A percentile compares a stretch with the other conserved stretches of the same genome.
These are phyloP conservation scores for Capreolus pygargus DNA, from an alignment of 2,113 vertebrate genomes.

Conservation along the genomic window DNA sequence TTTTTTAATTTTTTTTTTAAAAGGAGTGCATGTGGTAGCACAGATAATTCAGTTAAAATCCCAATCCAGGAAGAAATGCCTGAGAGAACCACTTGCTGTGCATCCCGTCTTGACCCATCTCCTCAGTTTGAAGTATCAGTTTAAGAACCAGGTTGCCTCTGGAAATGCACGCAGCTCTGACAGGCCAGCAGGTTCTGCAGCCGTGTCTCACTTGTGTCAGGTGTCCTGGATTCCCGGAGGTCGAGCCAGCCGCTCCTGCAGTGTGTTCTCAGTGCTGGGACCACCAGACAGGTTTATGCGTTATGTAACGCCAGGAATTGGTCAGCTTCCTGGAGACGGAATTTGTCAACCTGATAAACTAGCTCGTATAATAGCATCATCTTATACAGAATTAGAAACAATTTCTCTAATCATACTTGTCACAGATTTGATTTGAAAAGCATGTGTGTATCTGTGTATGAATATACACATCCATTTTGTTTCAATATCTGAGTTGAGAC, in stretches of 20 bases:
- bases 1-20: background rate
- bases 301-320: conserved; percentile 52
- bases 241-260: background rate
- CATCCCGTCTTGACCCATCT: conserved; percentile 28
- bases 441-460: background rate
- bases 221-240: conserved; percentile 27
- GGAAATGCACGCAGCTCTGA: conserved; percentile 6
- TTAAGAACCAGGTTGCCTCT: conserved; percentile 30
- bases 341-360: conserved; percentile 63
- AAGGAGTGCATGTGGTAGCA: background rate
- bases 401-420: background rate
- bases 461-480: background rate
- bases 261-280: conserved; percentile 20
- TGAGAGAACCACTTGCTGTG: conserved; percentile 30
- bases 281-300: conserved; percentile 39
- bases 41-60: conserved; percentile 47
- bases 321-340: conserved; percentile 55
- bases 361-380: conserved; percentile 52
- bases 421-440: background rate
- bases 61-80: conserved; percentile 45
- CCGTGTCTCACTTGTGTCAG: background rate
- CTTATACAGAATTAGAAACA: conserved; percentile 40
- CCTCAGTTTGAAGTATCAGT: conserved; percentile 36
- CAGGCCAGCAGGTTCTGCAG: conserved; percentile 32
- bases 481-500: conserved; percentile 2